These are phyloP conservation scores for Sarcophaga rosellei DNA, from an alignment of 2,888 invertebrate species.

Conservation along the genomic window DNA sequence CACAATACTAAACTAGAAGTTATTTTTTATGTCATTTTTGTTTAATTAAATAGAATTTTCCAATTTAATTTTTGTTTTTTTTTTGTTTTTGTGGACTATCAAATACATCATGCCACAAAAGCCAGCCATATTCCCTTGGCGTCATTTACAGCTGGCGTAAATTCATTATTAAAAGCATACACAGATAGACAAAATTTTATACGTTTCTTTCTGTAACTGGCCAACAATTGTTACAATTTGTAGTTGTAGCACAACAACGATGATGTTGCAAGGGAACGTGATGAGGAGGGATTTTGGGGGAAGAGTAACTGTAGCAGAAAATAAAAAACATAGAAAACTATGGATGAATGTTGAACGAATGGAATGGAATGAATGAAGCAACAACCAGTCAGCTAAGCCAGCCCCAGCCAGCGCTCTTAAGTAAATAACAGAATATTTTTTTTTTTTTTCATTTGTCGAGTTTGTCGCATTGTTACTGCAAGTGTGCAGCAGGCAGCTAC, in stretches of 20 bases:
- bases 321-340: too few relatives aligned
- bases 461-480: conserved; percentile 24
- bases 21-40: conserved; percentile 16
- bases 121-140: neutral
- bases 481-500: neutral
- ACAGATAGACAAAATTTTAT: conserved; percentile 15
- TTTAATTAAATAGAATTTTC: neutral
- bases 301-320: neutral
- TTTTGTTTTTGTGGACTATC: neutral
- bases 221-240: conserved; percentile 43
- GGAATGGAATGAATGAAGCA: too few relatives aligned
- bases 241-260: conserved; percentile 3
- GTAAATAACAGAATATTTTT: neutral
- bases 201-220: conserved; percentile 14
- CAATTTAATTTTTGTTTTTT: neutral
- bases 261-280: conserved; percentile 42
- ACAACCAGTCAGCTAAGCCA: too few relatives aligned
- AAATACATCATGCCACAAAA: neutral
- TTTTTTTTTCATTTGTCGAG: neutral
- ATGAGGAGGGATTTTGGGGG: too few relatives aligned
- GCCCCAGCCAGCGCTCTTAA: too few relatives aligned
- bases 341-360: too few relatives aligned
- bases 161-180: conserved; percentile 19
- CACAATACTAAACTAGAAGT: neutral
- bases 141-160: conserved; percentile 42